Evolutionary conservation across 1,140 invertebrate species (phyloP).

Genomic region (Lordiphosa collinella): DNA sequence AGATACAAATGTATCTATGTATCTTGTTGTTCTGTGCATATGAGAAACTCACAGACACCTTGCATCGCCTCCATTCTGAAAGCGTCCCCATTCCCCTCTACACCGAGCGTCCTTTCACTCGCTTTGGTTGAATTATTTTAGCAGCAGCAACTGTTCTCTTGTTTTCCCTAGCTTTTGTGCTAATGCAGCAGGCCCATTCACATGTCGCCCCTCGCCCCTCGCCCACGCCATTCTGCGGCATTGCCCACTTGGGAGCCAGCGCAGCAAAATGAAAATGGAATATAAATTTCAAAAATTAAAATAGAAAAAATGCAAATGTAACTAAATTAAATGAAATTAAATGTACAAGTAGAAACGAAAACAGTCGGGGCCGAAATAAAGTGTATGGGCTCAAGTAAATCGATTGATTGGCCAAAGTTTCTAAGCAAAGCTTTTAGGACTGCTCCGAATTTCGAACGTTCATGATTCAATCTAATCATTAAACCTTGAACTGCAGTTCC

Average conservation of each 20-base stretch:
- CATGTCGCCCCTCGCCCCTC: constrained; percentile 1
- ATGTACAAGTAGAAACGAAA: constrained; percentile 34
- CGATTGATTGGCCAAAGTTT: not conserved
- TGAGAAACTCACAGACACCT: constrained; percentile 31
- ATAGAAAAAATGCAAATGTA: constrained; percentile 47
- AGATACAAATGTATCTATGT: constrained; percentile 11
- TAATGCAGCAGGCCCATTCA: too few relatives aligned
- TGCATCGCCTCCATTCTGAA: not conserved
- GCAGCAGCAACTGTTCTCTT: constrained; percentile 42
- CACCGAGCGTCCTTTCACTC: constrained; percentile 5
- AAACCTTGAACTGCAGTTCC: too few relatives aligned
- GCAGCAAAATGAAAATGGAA: constrained; percentile 67
- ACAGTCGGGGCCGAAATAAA: not conserved
- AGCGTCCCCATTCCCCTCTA: not conserved
- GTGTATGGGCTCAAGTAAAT: not conserved
- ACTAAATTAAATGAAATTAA: constrained; percentile 68
- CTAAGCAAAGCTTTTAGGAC: too few relatives aligned
- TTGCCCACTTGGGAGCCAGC: constrained; percentile 42
- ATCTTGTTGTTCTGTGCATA: constrained; percentile 43
- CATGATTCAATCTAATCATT: not conserved
- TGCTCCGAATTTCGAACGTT: too few relatives aligned
- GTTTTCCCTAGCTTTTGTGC: constrained; percentile 46
- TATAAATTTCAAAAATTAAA: constrained; percentile 61
- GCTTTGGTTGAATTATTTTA: constrained; percentile 62
- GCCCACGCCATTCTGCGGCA: not conserved